Conservation (phyloP, 2,888 invertebrate genomes). For the Idaea aversata region DNA sequence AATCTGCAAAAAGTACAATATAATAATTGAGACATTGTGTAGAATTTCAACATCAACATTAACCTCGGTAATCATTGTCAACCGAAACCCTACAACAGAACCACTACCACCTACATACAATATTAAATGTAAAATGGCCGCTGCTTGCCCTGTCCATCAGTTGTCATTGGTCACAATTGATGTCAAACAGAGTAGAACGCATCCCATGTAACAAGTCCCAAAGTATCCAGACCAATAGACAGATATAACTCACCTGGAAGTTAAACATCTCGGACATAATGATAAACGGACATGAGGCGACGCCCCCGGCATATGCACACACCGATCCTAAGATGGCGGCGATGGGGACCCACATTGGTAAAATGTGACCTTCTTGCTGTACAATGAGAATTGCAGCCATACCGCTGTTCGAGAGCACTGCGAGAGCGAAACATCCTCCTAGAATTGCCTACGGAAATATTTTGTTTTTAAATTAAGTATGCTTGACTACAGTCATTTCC, state of each 20-base stretch:
- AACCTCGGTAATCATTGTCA: no score
- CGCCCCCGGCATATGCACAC: conserved; percentile 39
- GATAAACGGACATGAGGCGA: conserved; percentile 42
- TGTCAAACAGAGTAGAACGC: neutral
- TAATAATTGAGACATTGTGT: no score
- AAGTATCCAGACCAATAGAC: no score
- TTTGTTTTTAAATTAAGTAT: neutral
- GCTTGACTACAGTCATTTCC: neutral
- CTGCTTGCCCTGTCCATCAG: neutral
- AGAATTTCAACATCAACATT: no score
- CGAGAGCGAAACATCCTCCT: conserved; percentile 23
- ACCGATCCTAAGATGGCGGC: conserved; percentile 34
- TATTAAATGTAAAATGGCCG: neutral
- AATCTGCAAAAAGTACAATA: conserved; percentile 35
- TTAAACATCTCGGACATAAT: conserved; percentile 50
- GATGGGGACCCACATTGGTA: conserved; percentile 42
- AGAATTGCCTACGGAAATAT: conserved; percentile 32
- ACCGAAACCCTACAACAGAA: no score
- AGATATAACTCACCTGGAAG: conserved; percentile 39
- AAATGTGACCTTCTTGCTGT: conserved; percentile 26
- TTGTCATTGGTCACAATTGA: neutral
- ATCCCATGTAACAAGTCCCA: no score
- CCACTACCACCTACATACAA: neutral
- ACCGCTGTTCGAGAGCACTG: conserved; percentile 28
- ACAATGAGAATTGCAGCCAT: conserved; percentile 35